phyloP scores from a whole-genome alignment of 2,113 vertebrate species.

The Pandion haliaetus region DNA sequence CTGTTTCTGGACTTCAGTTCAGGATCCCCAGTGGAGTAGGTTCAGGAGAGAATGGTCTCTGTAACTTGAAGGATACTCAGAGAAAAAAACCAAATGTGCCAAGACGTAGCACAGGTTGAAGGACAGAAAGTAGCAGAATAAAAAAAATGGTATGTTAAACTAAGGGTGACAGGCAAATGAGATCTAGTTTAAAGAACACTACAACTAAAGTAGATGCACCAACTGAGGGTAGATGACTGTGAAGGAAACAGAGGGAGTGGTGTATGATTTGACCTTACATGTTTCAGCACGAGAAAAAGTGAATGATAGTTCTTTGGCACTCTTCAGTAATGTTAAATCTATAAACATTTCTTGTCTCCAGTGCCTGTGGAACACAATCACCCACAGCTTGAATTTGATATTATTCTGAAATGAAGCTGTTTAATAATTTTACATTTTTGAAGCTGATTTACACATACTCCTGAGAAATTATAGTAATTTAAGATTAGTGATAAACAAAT shows the following conservation, averaged over 20 bases:
- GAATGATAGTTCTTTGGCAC: not conserved
- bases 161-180: not conserved
- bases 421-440: not conserved
- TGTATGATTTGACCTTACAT: not conserved
- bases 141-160: not conserved
- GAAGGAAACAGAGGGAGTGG: not conserved
- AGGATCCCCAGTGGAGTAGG: not conserved
- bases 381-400: not conserved
- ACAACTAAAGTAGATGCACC: not conserved
- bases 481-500: not conserved
- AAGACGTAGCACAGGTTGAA: not conserved
- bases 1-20: not conserved
- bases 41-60: not conserved
- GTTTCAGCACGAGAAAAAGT: not conserved
- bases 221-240: not conserved
- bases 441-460: not conserved
- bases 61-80: not conserved
- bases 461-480: not conserved
- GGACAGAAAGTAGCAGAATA: not conserved
- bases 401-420: not conserved
- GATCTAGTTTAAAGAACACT: not conserved
- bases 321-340: not conserved
- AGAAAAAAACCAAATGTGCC: not conserved
- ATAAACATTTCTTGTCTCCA: not conserved
- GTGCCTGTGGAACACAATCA: not conserved